phyloP scores from a whole-genome alignment of 2,797 vertebrate genomes.

The Xiphophorus birchmanni region DNA sequence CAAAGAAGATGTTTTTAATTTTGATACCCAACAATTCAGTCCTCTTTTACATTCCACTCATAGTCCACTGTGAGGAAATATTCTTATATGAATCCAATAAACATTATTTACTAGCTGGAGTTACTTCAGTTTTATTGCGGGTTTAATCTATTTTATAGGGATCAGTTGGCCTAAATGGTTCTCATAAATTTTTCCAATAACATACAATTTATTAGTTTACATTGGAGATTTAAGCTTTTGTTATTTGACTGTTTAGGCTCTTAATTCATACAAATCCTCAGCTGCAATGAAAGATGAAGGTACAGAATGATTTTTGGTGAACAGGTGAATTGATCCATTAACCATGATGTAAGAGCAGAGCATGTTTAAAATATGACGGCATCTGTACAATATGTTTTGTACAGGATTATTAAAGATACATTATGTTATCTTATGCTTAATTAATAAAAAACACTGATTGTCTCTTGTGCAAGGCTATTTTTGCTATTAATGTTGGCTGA shows the following conservation, averaged over 20 bases:
- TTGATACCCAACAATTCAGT: background rate
- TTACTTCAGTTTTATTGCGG: background rate
- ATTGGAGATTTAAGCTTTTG: background rate
- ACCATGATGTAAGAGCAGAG: background rate
- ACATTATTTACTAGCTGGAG: background rate
- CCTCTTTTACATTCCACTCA: background rate
- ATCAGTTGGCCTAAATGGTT: background rate
- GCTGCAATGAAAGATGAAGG: background rate
- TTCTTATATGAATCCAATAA: background rate
- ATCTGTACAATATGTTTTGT: background rate
- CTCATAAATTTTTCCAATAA: background rate
- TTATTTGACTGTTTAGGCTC: background rate
- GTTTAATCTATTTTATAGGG: background rate
- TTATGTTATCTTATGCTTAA: background rate
- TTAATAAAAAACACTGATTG: background rate
- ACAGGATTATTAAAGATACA: background rate
- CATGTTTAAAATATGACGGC: background rate
- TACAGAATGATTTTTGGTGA: background rate
- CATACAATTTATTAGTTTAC: background rate
- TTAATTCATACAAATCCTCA: background rate
- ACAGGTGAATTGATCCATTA: background rate
- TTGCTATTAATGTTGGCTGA: background rate
- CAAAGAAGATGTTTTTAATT: background rate
- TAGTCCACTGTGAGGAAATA: background rate
- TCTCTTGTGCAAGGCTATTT: background rate